phyloP scores from a whole-genome alignment of 2,113 vertebrate species.

The Gobiocypris rarus region DNA sequence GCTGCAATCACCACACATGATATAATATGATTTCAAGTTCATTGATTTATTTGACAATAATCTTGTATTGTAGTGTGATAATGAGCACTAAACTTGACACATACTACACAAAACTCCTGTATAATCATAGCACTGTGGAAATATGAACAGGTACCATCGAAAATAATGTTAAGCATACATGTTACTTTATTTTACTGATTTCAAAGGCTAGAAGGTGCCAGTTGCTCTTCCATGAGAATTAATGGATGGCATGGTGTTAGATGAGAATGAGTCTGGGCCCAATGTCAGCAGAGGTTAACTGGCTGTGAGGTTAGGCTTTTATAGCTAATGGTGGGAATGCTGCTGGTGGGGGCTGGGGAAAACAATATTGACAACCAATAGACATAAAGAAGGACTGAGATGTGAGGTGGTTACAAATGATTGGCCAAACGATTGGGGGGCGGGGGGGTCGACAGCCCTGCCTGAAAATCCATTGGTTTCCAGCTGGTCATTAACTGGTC shows the following conservation, averaged over 20 bases:
- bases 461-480: not conserved
- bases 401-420: not conserved
- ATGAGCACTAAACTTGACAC: too few relatives aligned
- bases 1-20: too few relatives aligned
- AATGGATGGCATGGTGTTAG: not conserved
- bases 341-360: not conserved
- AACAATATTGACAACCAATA: conserved; percentile 14
- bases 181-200: too few relatives aligned
- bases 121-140: too few relatives aligned
- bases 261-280: not conserved
- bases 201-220: too few relatives aligned
- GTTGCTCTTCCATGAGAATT: not conserved
- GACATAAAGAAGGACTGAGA: not conserved
- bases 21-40: too few relatives aligned
- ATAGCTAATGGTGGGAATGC: not conserved
- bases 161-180: too few relatives aligned
- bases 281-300: not conserved
- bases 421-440: not conserved
- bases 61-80: too few relatives aligned
- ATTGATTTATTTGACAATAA: too few relatives aligned
- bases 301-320: not conserved
- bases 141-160: too few relatives aligned
- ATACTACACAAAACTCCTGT: too few relatives aligned
- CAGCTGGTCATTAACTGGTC: not conserved
- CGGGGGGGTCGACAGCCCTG: not conserved